phyloP scores from a whole-genome alignment of 2,113 vertebrate species.

The Buteo buteo region DNA sequence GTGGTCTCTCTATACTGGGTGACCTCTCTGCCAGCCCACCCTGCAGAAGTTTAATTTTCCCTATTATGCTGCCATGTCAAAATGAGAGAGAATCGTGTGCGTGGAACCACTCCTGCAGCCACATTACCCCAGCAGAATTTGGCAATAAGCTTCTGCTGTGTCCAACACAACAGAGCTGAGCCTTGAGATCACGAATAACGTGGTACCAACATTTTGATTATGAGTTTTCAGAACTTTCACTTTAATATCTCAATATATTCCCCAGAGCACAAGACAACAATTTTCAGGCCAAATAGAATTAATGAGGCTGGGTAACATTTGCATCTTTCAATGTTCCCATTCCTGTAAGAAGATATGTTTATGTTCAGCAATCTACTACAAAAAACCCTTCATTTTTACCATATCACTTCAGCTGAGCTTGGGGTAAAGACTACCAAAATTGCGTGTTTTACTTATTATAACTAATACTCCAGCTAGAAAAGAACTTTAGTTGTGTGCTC shows the following conservation, averaged over 20 bases:
- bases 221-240: neutral
- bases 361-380: neutral
- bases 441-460: neutral
- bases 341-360: neutral
- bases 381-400: neutral
- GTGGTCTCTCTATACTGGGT: neutral
- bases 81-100: neutral
- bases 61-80: neutral
- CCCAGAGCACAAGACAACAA: neutral
- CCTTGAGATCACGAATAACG: neutral
- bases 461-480: neutral
- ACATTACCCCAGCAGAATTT: rapidly evolving
- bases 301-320: neutral
- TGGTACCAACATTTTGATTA: neutral
- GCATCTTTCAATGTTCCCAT: neutral
- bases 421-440: neutral
- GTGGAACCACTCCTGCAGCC: neutral
- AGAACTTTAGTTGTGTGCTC: neutral
- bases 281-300: constrained; percentile 7
- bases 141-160: neutral
- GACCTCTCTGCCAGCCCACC: neutral
- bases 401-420: neutral
- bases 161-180: neutral
- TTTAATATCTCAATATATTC: neutral
- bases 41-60: neutral